Evolutionary conservation across 35 echinoderm and acorn worm genomes (phyloP), one percentile per base, ranked within the genome.

Genomic region (Chiridota heheva): DNA sequence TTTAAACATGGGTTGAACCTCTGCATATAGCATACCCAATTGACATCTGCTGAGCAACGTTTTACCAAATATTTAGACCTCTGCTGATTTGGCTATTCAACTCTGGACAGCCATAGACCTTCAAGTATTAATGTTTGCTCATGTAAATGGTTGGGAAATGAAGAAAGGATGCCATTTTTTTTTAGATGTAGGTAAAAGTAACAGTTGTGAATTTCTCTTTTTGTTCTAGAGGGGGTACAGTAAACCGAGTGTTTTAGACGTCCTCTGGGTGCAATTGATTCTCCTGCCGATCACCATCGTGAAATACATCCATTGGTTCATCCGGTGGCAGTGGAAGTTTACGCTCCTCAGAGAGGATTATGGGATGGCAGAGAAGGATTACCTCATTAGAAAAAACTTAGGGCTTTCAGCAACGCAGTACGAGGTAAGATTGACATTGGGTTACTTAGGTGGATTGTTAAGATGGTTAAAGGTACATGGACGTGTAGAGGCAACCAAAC

Each of bases 141-240:
- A n/a, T n/a, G n/a, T n/a, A n/a, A n/a, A n/a, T n/a, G n/a, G n/a
- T n/a, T n/a, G n/a, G n/a, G n/a, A n/a, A n/a, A n/a, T n/a, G n/a
- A n/a, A n/a, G n/a, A n/a, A n/a, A n/a, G n/a, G n/a, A n/a, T n/a
- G n/a, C n/a, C n/a, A n/a, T n/a, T n/a, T n/a, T n/a, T n/a, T n/a
- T n/a, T n/a, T n/a, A n/a, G n/a, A n/a, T n/a, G n/a, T n/a, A n/a
- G n/a, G n/a, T n/a, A n/a, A n/a, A n/a, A n/a, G n/a, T n/a, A n/a
- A n/a, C n/a, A n/a, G n/a, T n/a, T n/a, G n/a, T 83, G 34, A 39
- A 2, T 85, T 73, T 78, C 1, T 73, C 0, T 58, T 73, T 60
- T 29, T 78, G 63, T 77, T 29, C n/a, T 87, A 96, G 92, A 77
- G 92, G 92, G 92, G 82, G 7, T 96, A 96, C 83, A 83, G 88